A percentile compares a stretch with the other conserved stretches of the same genome.
phyloP scores from a whole-genome alignment of 2,113 vertebrate genomes.

The Cyprinus carpio region DNA sequence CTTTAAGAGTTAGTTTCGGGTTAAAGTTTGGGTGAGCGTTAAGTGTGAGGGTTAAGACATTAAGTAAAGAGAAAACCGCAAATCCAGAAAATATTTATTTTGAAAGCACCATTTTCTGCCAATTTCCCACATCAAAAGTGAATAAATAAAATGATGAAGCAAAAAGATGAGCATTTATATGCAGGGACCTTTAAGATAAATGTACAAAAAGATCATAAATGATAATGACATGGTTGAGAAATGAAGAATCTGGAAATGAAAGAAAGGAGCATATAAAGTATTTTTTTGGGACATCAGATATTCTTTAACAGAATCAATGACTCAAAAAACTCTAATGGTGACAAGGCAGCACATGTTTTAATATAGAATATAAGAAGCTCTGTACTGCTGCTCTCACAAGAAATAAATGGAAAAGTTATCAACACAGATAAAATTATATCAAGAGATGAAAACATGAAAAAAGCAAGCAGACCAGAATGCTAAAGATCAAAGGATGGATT shows the following conservation, averaged over 20 bases:
- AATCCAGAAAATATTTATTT: not conserved
- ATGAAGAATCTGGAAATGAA: slow-evolving; percentile 2
- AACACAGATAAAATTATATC: not conserved
- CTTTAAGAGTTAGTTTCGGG: not conserved
- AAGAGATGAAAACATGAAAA: slow-evolving; percentile 54
- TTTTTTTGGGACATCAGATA: not conserved
- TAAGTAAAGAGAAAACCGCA: not conserved
- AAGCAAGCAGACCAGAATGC: slow-evolving; percentile 67
- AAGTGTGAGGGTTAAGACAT: not conserved
- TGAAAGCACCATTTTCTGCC: not conserved
- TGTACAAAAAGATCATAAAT: not conserved
- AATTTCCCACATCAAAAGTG: not conserved
- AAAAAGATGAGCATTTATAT: not conserved
- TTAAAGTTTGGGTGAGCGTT: not conserved
- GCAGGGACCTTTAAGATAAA: not conserved
- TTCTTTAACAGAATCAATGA: not conserved
- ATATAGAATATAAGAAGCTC: not conserved
- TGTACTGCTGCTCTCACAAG: not conserved
- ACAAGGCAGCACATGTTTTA: not conserved
- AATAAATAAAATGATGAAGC: not conserved
- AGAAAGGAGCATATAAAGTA: not conserved
- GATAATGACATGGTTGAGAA: not conserved
- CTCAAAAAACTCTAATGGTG: not conserved
- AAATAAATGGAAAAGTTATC: slow-evolving; percentile 55
- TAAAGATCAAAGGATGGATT: slow-evolving; percentile 64